Percentiles rank a stretch among this genome's conserved stretches.
These are phyloP conservation scores for Halocynthia aurantium DNA, from an alignment of 23 tunicate genomes.

Conservation along the genomic window DNA sequence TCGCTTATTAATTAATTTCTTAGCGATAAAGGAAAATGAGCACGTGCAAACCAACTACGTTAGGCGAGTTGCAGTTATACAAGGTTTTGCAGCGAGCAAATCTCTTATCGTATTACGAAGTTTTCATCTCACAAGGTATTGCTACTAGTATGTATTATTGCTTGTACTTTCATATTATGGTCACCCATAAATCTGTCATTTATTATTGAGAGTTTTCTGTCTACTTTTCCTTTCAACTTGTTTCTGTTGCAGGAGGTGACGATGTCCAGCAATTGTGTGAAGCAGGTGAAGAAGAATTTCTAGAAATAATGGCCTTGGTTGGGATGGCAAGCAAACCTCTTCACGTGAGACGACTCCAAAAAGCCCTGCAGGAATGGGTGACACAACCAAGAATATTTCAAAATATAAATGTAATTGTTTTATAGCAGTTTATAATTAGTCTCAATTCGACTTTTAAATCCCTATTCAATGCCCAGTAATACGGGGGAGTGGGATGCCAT, in stretches of 20 bases:
- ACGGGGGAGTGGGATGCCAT: not conserved
- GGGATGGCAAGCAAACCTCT: slow-evolving; percentile 89
- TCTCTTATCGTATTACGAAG: slow-evolving; percentile 43
- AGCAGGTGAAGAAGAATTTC: slow-evolving; percentile 87
- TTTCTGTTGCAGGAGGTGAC: slow-evolving; percentile 55
- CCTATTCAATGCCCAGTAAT: no score
- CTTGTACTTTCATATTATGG: not conserved
- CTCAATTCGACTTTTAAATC: no score
- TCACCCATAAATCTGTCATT: no score
- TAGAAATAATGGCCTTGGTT: slow-evolving; percentile 71
- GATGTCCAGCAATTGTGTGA: slow-evolving; percentile 84
- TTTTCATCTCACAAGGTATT: slow-evolving; percentile 46
- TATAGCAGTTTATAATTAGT: not conserved
- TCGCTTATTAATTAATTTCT: no score
- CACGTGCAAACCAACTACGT: slow-evolving; percentile 17
- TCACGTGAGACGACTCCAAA: slow-evolving; percentile 81
- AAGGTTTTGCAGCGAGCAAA: slow-evolving; percentile 72
- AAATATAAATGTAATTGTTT: not conserved
- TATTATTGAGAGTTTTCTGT: not conserved
- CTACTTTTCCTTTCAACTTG: not conserved
- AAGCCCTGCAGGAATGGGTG: slow-evolving; percentile 86
- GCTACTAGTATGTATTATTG: not conserved
- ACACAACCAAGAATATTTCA: slow-evolving; percentile 16
- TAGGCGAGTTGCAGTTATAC: slow-evolving; percentile 56
- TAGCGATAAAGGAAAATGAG: not conserved